A percentile compares a stretch with the other conserved stretches of the same genome.
phyloP scores from a whole-genome alignment of 1,140 invertebrate genomes.

The Sminthurinus signatus region DNA sequence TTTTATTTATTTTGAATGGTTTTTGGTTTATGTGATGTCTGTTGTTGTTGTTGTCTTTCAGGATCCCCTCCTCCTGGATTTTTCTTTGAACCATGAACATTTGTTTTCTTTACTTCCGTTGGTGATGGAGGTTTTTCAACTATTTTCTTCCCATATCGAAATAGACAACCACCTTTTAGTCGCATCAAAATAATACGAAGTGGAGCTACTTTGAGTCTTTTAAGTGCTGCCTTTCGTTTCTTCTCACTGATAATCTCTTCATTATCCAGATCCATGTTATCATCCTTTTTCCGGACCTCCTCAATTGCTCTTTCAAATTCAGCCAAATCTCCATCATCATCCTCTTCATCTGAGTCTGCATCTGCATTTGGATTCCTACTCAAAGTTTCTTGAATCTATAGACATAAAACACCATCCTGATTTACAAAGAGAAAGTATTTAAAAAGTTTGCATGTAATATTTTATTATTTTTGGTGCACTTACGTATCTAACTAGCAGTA shows the following conservation, averaged over 20 bases:
- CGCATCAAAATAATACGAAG: background rate
- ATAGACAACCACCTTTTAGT: slow-evolving; percentile 7
- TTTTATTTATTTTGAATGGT: too few species aligned
- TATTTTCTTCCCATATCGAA: background rate
- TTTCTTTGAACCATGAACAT: too few species aligned
- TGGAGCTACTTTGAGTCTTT: background rate
- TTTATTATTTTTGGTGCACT: too few species aligned
- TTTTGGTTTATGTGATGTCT: too few species aligned
- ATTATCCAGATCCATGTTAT: background rate
- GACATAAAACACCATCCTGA: too few species aligned
- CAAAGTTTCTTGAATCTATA: background rate
- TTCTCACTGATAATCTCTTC: background rate
- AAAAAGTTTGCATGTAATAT: too few species aligned
- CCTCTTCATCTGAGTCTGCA: slow-evolving; percentile 8
- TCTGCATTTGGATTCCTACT: background rate
- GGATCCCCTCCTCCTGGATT: too few species aligned
- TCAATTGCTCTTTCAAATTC: slow-evolving; percentile 8
- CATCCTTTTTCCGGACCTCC: background rate
- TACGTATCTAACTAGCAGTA: background rate
- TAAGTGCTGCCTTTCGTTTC: slow-evolving; percentile 4
- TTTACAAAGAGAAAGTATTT: too few species aligned
- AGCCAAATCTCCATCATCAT: slow-evolving; percentile 5
- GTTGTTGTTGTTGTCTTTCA: too few species aligned
- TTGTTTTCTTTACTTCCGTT: too few species aligned
- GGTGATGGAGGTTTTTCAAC: too few species aligned